phyloP scores from a whole-genome alignment of 2,113 vertebrate genomes.

The Entelurus aequoreus region DNA sequence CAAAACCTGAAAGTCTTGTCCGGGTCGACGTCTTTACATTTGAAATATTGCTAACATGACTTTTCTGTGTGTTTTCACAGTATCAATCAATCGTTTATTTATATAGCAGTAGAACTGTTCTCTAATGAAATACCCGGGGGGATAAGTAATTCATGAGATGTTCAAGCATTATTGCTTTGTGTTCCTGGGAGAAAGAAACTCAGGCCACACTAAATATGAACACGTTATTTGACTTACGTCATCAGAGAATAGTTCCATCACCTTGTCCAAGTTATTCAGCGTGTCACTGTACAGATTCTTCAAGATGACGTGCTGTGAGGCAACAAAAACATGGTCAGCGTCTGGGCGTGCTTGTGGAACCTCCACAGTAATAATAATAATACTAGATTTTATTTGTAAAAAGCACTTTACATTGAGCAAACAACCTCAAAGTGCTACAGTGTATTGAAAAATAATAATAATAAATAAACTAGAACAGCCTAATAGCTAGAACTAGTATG shows the following conservation, averaged over 20 bases:
- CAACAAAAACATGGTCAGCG: background rate
- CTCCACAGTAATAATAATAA: too few species aligned
- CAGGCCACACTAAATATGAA: background rate
- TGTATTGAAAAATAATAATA: too few species aligned
- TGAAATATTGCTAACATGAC: background rate
- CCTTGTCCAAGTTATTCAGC: slow-evolving; percentile 49
- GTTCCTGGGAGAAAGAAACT: too few species aligned
- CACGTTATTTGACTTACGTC: slow-evolving; percentile 42
- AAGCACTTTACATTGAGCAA: too few species aligned
- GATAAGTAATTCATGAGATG: too few species aligned
- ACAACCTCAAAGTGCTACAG: too few species aligned
- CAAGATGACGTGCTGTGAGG: slow-evolving; percentile 53
- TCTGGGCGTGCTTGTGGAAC: background rate
- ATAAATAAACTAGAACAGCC: too few species aligned
- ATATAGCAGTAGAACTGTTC: background rate
- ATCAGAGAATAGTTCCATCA: slow-evolving; percentile 53
- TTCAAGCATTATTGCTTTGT: too few species aligned
- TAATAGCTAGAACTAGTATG: too few species aligned
- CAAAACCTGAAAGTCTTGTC: background rate
- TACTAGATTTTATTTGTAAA: too few species aligned
- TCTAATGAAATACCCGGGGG: background rate
- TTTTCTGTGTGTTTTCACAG: background rate
- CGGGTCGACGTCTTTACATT: background rate
- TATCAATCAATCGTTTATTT: too few species aligned
- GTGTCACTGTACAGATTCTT: slow-evolving; percentile 50